Conservation (phyloP, 2,797 vertebrate species). For the Urocyon cinereoargenteus region DNA sequence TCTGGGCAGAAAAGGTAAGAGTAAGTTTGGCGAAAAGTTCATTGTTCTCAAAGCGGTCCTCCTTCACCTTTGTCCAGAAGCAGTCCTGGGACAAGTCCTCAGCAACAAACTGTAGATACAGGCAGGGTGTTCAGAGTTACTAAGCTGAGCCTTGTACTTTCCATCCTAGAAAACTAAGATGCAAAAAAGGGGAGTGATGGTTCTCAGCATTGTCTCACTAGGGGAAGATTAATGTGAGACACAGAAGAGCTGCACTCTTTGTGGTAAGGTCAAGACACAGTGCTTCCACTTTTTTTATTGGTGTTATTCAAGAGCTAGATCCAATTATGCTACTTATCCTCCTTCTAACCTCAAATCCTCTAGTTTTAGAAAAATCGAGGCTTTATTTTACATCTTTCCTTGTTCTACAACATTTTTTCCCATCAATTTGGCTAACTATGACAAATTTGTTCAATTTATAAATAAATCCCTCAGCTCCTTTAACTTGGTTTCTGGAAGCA, state of each 20-base stretch:
- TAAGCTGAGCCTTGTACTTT: not conserved
- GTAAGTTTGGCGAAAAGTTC: constrained; percentile 96
- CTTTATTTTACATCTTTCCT: constrained; percentile 37
- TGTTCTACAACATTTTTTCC: not conserved
- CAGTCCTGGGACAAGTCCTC: constrained; percentile 93
- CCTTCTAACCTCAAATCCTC: not conserved
- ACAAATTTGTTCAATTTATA: constrained; percentile 30
- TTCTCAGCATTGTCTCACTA: not conserved
- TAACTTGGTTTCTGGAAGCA: constrained; percentile 59
- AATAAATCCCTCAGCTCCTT: not conserved
- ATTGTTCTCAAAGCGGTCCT: constrained; percentile 92
- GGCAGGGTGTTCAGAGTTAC: constrained; percentile 27
- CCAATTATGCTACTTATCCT: not conserved
- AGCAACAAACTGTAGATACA: constrained; percentile 88
- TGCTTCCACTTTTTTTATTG: not conserved
- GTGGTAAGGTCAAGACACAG: not conserved
- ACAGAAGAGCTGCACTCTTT: not conserved
- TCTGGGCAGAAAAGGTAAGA: constrained; percentile 92
- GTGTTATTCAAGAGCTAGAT: constrained; percentile 23
- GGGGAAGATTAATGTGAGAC: not conserved
- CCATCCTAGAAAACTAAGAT: constrained; percentile 2
- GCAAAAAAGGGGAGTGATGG: not conserved
- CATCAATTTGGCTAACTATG: not conserved
- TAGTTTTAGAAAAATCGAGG: constrained; percentile 37
- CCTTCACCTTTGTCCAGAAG: constrained; percentile 93